A percentile compares a stretch with the other conserved stretches of the same genome.
phyloP scores from a whole-genome alignment of 30 jellyfish, hydroid and myxozoan species.

The Aurelia aurita region DNA sequence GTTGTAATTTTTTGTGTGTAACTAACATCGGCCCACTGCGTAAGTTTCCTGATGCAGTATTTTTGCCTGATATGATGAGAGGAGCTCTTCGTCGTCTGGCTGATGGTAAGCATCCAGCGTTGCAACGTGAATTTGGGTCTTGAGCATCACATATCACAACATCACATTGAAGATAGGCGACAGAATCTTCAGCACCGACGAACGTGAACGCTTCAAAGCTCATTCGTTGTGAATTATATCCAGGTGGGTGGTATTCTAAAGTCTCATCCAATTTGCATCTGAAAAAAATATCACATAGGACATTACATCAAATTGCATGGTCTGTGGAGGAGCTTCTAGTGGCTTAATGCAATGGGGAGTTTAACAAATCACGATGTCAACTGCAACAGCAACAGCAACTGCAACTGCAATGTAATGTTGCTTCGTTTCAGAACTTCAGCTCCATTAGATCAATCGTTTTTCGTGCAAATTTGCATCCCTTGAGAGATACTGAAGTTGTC shows the following conservation, averaged over 20 bases:
- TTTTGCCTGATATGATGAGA: conserved; percentile 21
- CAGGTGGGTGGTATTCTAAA: conserved; percentile 51
- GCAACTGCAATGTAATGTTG: no score
- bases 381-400: no score
- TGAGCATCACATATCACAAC: conserved; percentile 79
- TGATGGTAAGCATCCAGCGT: conserved; percentile 66
- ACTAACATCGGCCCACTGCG: conserved; percentile 55
- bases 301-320: no score
- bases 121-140: conserved; percentile 72
- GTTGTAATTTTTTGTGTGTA: conserved; percentile 31
- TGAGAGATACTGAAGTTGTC: no score
- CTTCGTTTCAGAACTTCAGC: no score
- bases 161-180: conserved; percentile 89
- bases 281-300: background rate
- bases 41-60: conserved; percentile 28
- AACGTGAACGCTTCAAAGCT: conserved; percentile 90
- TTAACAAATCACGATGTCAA: no score
- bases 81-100: conserved; percentile 68
- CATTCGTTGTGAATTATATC: conserved; percentile 75
- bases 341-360: no score
- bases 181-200: conserved; percentile 84
- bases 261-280: conserved; percentile 85
- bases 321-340: no score
- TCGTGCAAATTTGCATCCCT: no score
- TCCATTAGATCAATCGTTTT: no score